Conservation (phyloP, 2,888 invertebrate species). For the Dendrolimus houi region DNA sequence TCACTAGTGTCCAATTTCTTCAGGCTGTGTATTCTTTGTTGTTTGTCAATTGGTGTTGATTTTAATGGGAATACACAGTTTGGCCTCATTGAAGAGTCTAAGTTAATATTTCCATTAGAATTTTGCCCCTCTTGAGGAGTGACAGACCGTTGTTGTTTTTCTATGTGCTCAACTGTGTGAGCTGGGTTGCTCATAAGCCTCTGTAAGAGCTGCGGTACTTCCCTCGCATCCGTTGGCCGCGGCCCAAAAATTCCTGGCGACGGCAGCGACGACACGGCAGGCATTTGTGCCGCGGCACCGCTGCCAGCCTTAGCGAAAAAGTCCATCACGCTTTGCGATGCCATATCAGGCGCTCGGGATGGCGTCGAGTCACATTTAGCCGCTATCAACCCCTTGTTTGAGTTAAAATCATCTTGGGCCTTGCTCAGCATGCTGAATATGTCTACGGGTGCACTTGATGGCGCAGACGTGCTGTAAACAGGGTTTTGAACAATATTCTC, state of each 20-base stretch:
- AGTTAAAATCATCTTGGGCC: constrained; percentile 92
- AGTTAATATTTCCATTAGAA: constrained; percentile 49
- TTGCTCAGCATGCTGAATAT: constrained; percentile 92
- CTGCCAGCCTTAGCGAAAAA: constrained; percentile 88
- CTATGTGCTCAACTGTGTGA: constrained; percentile 90
- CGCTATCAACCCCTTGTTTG: constrained; percentile 59
- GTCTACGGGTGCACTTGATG: constrained; percentile 73
- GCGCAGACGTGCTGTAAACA: constrained; percentile 46
- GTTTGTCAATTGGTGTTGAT: constrained; percentile 60
- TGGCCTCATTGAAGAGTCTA: constrained; percentile 44
- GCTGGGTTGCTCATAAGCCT: constrained; percentile 90
- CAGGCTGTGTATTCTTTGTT: constrained; percentile 50
- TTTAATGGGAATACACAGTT: constrained; percentile 55
- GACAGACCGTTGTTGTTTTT: constrained; percentile 87
- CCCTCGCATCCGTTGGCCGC: constrained; percentile 66
- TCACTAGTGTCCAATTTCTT: constrained; percentile 51
- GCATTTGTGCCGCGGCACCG: constrained; percentile 71
- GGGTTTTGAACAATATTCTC: constrained; percentile 57
- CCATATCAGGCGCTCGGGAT: constrained; percentile 80
- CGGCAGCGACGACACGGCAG: constrained; percentile 66
- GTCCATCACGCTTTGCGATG: constrained; percentile 90
- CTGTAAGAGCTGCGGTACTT: constrained; percentile 81
- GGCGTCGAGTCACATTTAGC: constrained; percentile 53
- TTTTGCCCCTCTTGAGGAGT: constrained; percentile 79
- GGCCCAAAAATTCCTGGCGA: constrained; percentile 68